Evolutionary conservation across 2,888 invertebrate genomes (phyloP).

Genomic region (Trachelus troglodyta): DNA sequence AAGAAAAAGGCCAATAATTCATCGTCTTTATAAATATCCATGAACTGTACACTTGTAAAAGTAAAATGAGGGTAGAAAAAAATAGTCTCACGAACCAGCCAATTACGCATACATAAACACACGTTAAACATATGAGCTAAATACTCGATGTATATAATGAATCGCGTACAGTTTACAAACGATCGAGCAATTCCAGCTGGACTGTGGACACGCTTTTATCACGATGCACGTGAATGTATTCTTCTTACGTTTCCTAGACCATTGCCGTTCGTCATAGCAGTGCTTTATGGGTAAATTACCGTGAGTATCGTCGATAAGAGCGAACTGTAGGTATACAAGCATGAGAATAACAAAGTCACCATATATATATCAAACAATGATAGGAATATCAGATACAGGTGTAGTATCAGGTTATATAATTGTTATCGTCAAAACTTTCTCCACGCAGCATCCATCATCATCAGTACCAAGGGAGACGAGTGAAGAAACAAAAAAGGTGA

Average conservation of each 20-base stretch:
- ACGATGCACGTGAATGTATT: conserved; percentile 25
- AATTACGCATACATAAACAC: background rate
- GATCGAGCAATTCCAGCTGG: conserved; percentile 46
- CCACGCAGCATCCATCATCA: background rate
- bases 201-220: conserved; percentile 29
- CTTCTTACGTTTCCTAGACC: conserved; percentile 37
- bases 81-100: background rate
- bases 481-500: background rate
- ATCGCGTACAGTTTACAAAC: conserved; percentile 35
- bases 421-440: background rate
- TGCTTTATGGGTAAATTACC: background rate
- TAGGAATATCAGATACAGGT: background rate
- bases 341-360: background rate
- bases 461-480: background rate
- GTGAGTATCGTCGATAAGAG: background rate
- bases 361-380: background rate
- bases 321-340: background rate
- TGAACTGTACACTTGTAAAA: background rate
- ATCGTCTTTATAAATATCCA: background rate
- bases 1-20: background rate
- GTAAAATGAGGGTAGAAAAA: background rate
- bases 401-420: background rate
- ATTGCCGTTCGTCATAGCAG: background rate
- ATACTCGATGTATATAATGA: background rate
- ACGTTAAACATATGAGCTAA: background rate